A percentile compares a stretch with the other conserved stretches of the same genome.
These are phyloP conservation scores for Drosophila lacteicornis DNA, from an alignment of 1,140 invertebrate species.

Conservation along the genomic window DNA sequence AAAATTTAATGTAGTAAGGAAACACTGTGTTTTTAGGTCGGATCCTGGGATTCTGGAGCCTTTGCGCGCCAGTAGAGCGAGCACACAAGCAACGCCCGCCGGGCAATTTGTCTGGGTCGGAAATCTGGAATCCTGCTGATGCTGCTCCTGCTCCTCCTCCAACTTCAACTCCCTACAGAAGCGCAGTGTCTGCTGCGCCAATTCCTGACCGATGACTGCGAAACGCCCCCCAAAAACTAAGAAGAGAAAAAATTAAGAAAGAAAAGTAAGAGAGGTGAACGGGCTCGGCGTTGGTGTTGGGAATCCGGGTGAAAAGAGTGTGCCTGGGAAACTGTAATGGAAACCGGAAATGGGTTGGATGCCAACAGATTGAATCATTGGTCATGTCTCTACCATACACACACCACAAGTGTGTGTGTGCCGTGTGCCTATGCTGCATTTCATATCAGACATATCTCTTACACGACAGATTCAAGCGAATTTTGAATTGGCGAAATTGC, in stretches of 20 bases:
- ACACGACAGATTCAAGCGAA: constrained; percentile 74
- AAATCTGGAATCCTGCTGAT: constrained; percentile 13
- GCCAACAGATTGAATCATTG: constrained; percentile 83
- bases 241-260: constrained; percentile 8
- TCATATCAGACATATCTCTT: constrained; percentile 55
- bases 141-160: constrained; percentile 2
- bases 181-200: constrained; percentile 61
- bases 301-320: constrained; percentile 25
- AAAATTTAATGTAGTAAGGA: background rate
- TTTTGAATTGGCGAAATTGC: constrained; percentile 73
- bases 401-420: constrained; percentile 3
- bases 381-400: constrained; percentile 32
- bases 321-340: constrained; percentile 61
- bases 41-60: constrained; percentile 16
- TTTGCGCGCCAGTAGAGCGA: constrained; percentile 58
- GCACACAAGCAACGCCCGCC: constrained; percentile 56
- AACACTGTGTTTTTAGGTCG: constrained; percentile 14
- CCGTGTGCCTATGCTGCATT: constrained; percentile 45
- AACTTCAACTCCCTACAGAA: constrained; percentile 38
- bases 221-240: constrained; percentile 62
- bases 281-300: constrained; percentile 8
- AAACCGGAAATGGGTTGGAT: constrained; percentile 82
- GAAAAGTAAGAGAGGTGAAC: constrained; percentile 33
- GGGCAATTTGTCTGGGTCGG: constrained; percentile 56
- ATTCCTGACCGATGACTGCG: constrained; percentile 75